Evolutionary conservation across 2,797 vertebrate genomes (phyloP).

Genomic region (Amazonetta brasiliensis): DNA sequence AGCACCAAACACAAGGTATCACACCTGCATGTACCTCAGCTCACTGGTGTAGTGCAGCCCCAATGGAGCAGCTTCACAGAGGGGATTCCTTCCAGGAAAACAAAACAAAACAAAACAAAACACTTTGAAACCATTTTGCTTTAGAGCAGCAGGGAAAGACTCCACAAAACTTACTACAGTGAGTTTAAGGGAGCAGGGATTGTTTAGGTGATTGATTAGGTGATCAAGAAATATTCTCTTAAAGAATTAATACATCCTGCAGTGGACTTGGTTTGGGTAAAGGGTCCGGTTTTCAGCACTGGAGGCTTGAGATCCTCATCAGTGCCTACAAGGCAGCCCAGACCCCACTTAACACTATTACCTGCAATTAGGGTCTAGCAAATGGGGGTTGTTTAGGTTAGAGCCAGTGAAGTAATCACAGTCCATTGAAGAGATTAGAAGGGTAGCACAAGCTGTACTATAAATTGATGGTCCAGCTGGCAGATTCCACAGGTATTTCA

Average conservation of each 20-base stretch:
- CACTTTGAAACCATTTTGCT: not conserved
- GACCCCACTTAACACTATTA: not conserved
- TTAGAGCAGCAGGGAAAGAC: not conserved
- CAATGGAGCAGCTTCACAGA: rapidly evolving
- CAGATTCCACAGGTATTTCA: rapidly evolving
- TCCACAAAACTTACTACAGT: rapidly evolving
- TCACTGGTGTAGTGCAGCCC: rapidly evolving
- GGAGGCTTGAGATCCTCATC: rapidly evolving
- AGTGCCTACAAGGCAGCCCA: not conserved
- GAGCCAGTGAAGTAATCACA: not conserved
- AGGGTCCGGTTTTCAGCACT: not conserved
- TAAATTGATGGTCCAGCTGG: not conserved
- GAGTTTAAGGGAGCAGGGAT: rapidly evolving
- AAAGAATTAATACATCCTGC: rapidly evolving
- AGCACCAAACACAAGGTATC: rapidly evolving
- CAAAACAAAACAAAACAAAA: not conserved
- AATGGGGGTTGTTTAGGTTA: not conserved
- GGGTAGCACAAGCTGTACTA: not conserved
- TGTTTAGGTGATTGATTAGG: not conserved
- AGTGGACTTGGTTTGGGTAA: no score
- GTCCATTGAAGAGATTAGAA: not conserved
- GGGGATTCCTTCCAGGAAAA: not conserved
- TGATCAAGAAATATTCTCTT: rapidly evolving
- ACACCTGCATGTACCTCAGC: rapidly evolving
- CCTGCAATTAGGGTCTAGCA: not conserved